A percentile compares a stretch with the other conserved stretches of the same genome.
Evolutionary conservation across 2,113 vertebrate species (phyloP).

Genomic region (Excalfactoria chinensis): DNA sequence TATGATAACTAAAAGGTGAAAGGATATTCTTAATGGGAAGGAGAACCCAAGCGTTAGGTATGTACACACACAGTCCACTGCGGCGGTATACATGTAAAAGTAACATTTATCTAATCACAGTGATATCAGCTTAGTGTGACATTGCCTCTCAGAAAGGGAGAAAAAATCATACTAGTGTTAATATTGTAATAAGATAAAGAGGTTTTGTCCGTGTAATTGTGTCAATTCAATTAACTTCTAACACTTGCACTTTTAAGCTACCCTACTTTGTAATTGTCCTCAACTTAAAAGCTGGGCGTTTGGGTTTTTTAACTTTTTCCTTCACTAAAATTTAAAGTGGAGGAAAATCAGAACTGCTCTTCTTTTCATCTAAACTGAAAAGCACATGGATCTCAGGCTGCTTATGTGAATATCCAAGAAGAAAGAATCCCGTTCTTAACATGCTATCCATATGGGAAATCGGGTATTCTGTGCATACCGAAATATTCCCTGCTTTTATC

Average conservation of each 20-base stretch:
- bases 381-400: background rate
- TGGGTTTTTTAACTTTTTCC: background rate
- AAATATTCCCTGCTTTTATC: background rate
- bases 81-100: slow-evolving; percentile 34
- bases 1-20: background rate
- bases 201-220: background rate
- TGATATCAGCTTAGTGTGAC: slow-evolving; percentile 40
- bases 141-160: slow-evolving; percentile 43
- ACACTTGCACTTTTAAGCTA: background rate
- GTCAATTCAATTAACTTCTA: slow-evolving; percentile 25
- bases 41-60: slow-evolving; percentile 5
- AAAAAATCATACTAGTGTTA: slow-evolving; percentile 41
- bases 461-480: background rate
- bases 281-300: background rate
- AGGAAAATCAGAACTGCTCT: background rate
- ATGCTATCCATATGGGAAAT: background rate
- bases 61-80: background rate
- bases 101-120: slow-evolving; percentile 58
- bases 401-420: background rate
- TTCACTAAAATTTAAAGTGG: background rate
- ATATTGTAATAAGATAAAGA: slow-evolving; percentile 52
- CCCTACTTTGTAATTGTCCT: background rate
- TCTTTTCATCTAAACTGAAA: background rate
- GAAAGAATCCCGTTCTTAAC: background rate
- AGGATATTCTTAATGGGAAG: slow-evolving; percentile 1